Conservation (phyloP, 2,797 vertebrate genomes). For the Argyrosomus regius region DNA sequence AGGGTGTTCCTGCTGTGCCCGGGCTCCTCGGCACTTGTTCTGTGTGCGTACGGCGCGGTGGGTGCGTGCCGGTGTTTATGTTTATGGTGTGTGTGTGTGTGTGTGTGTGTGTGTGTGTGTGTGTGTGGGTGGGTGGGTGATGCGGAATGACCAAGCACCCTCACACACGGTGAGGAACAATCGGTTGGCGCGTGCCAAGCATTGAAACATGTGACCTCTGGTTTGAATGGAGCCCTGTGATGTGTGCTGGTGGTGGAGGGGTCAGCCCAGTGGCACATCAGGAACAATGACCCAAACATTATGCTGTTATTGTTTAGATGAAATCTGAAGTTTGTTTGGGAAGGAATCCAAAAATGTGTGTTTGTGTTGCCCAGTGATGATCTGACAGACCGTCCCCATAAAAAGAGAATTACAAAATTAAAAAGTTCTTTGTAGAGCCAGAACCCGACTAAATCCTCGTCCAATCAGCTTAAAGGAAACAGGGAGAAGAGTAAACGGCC, state of each 20-base stretch:
- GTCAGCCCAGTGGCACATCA: neutral
- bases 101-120: slow-evolving; percentile 14
- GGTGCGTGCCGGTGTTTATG: neutral
- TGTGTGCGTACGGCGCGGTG: too few species aligned
- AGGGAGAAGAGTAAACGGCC: too few species aligned
- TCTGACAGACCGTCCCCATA: too few species aligned
- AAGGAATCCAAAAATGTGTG: too few species aligned
- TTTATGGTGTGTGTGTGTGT: neutral
- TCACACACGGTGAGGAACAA: slow-evolving; percentile 59
- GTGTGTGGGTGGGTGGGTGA: slow-evolving; percentile 23
- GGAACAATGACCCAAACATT: neutral
- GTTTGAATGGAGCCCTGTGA: slow-evolving; percentile 27
- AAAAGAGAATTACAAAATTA: neutral
- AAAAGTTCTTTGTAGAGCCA: neutral
- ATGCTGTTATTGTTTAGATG: neutral
- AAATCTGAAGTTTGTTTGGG: too few species aligned
- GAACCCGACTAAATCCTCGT: neutral
- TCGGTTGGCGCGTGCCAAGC: slow-evolving; percentile 66
- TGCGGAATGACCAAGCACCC: slow-evolving; percentile 67
- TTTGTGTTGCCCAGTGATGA: neutral
- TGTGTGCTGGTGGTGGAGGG: neutral
- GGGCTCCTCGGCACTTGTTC: too few species aligned
- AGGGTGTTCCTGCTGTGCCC: slow-evolving; percentile 3
- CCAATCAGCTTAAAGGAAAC: too few species aligned
- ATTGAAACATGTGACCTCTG: slow-evolving; percentile 43